These are phyloP conservation scores for Lophius piscatorius DNA, from an alignment of 2,113 vertebrate genomes.

Conservation along the genomic window DNA sequence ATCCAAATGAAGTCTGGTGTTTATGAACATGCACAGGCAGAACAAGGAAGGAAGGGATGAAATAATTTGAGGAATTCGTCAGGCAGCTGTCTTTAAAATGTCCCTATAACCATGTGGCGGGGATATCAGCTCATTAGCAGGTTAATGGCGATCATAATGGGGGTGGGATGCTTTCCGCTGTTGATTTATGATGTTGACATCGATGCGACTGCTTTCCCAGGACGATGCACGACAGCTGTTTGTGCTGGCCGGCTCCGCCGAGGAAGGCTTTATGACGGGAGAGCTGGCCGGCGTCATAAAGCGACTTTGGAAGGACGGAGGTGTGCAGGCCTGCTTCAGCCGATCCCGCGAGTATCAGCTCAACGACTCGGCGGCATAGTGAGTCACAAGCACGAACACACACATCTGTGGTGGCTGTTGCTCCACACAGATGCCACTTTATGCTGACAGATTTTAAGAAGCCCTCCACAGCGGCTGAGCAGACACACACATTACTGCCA, in stretches of 20 bases:
- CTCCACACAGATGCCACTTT: neutral
- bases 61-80: neutral
- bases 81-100: neutral
- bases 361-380: slow-evolving; percentile 99
- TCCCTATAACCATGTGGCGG: neutral
- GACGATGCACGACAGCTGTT: slow-evolving; percentile 97
- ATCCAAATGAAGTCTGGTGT: too few species aligned
- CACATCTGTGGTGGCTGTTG: neutral
- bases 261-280: slow-evolving; percentile 97
- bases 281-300: slow-evolving; percentile 97
- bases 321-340: slow-evolving; percentile 95
- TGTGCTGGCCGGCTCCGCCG: slow-evolving; percentile 93
- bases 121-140: neutral
- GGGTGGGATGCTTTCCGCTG: slow-evolving; percentile 6
- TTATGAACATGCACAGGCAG: neutral
- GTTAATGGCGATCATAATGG: neutral
- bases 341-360: slow-evolving; percentile 98
- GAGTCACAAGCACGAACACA: slow-evolving; percentile 71
- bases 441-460: slow-evolving; percentile 16
- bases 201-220: slow-evolving; percentile 64
- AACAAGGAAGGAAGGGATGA: neutral
- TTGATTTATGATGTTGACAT: slow-evolving; percentile 24
- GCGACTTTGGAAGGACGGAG: slow-evolving; percentile 94
- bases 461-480: neutral
- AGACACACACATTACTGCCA: slow-evolving; percentile 7